Base-by-base conservation (phyloP, 2,888 invertebrate genomes). In the Meiosimyza decipiens region DNA sequence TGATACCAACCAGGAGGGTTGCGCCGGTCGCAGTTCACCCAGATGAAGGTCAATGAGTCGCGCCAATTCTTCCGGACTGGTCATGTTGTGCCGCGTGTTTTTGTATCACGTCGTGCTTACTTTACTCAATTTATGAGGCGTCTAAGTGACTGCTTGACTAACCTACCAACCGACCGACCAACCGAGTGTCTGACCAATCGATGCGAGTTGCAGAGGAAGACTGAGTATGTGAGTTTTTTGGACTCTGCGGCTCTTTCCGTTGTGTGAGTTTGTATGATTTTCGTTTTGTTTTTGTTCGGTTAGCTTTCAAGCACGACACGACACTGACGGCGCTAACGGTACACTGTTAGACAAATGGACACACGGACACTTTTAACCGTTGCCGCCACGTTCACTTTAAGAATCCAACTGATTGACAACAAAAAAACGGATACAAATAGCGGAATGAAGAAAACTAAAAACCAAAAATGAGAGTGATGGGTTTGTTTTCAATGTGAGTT, bases 1-100 rank as follows among this genome's bases (percentile, higher is more conserved):
- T 68, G 84, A 87, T 72, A 94, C 88, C 72, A 83, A 88, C 93
- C 94, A 94, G 75, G 84, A 85, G 73, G 86, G 85, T 74, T 77
- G 73, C 67, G 79, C 78, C 71, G 82, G 81, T 70, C 81, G 83
- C 74, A 85, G 77, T 59, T 85, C 86, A 1, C 80, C 82, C 78
- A 86, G 72, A 72, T 85, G 85, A 72, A 84, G 79, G 73, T 85
- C 82, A 60, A 86, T 82, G 55, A 86, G 83, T 65, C 81, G 81
- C 67, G 85, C 83, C 78, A 85, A 78, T 74, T 84, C 83, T 62
- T 79, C 82, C 59, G 85, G 82, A 54, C 82, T 81, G 47, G 84
- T 82, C 84, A 84, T 84, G 72, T 28, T 75, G 75, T 77, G 74
- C 63, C 77, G 73, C 73, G 66, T 72, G 71, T 74, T 71, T 67